Percentiles rank a stretch among this genome's conserved stretches.
Evolutionary conservation across 1,140 invertebrate species (phyloP).

Genomic region (Phortica variegata): DNA sequence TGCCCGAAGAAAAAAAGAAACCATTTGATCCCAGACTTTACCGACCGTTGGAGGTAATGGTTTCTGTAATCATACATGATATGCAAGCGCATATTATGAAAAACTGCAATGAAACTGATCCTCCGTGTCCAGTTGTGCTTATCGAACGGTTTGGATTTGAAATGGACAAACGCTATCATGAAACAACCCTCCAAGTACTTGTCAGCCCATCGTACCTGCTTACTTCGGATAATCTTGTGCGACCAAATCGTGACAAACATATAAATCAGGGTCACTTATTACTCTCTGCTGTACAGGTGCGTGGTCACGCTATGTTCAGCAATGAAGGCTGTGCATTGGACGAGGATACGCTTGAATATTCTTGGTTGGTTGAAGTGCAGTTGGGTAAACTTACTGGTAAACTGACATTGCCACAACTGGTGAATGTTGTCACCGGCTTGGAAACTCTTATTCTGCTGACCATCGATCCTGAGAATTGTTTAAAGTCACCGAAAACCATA

Average conservation of each 20-base stretch:
- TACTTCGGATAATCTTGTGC: constrained; percentile 70
- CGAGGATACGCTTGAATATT: constrained; percentile 95
- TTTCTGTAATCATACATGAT: constrained; percentile 93
- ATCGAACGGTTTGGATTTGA: constrained; percentile 93
- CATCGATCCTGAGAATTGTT: constrained; percentile 84
- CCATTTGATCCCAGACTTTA: constrained; percentile 84
- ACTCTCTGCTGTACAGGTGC: constrained; percentile 83
- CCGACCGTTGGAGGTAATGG: constrained; percentile 85
- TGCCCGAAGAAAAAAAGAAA: constrained; percentile 60
- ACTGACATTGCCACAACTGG: constrained; percentile 77
- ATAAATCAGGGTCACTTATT: constrained; percentile 86
- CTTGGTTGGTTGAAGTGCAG: constrained; percentile 86
- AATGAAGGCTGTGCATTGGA: constrained; percentile 84
- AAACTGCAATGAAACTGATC: constrained; percentile 82
- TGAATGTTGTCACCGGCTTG: constrained; percentile 81
- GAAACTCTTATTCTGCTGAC: constrained; percentile 87
- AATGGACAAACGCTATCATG: constrained; percentile 90
- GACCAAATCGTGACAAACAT: constrained; percentile 71
- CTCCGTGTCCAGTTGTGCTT: constrained; percentile 85
- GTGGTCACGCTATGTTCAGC: constrained; percentile 97
- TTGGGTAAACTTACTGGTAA: constrained; percentile 80
- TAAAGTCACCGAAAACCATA: constrained; percentile 74
- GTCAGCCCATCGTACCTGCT: constrained; percentile 85
- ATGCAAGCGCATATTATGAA: constrained; percentile 91
- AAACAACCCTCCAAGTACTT: constrained; percentile 88